These are phyloP conservation scores for Corythornis vintsioides DNA, from an alignment of 2,113 vertebrate species.

Conservation along the genomic window DNA sequence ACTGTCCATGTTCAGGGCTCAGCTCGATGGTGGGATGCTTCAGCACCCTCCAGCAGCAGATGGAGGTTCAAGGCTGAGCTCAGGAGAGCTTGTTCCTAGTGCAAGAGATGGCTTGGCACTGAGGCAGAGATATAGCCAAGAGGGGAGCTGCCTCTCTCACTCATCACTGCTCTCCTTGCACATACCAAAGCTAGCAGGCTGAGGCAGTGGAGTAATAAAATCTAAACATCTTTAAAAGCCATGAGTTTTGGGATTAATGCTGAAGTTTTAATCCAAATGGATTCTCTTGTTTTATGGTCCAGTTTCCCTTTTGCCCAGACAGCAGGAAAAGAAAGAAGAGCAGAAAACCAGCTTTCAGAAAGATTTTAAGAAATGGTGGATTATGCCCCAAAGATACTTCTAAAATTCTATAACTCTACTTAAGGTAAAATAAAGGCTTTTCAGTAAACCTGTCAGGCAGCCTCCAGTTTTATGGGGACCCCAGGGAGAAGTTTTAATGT, in stretches of 20 bases:
- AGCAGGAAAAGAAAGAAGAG: neutral
- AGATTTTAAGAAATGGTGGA: neutral
- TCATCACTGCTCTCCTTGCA: neutral
- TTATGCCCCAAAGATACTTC: neutral
- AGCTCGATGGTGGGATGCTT: neutral
- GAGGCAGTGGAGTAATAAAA: neutral
- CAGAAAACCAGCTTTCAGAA: neutral
- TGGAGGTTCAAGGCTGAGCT: neutral
- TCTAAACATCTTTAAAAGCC: neutral
- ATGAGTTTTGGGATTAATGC: neutral
- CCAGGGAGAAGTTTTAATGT: neutral
- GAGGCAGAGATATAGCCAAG: neutral
- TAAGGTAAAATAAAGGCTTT: neutral
- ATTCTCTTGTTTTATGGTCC: neutral
- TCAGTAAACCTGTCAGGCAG: neutral
- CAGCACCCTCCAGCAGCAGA: neutral
- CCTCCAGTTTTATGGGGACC: too few relatives aligned
- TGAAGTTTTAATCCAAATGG: neutral
- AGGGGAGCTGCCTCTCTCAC: neutral
- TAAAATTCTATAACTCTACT: neutral
- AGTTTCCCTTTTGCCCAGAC: neutral
- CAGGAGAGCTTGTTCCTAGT: neutral
- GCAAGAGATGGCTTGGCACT: accelerated
- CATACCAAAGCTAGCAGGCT: neutral
- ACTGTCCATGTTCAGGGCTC: neutral